These are phyloP conservation scores for Gonioctena quinquepunctata DNA, from an alignment of 1,140 invertebrate species.

Conservation along the genomic window DNA sequence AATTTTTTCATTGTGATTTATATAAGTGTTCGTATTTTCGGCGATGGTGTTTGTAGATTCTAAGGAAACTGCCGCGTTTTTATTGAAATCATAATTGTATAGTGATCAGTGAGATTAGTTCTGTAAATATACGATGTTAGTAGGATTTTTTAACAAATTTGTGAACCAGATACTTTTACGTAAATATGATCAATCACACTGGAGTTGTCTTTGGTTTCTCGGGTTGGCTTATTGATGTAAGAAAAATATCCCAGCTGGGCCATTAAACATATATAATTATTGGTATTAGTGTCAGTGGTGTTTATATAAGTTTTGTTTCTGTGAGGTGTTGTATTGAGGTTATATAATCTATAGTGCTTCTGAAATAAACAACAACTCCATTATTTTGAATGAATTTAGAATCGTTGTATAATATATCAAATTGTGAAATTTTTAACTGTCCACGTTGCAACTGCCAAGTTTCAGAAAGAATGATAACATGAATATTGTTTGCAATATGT, in stretches of 20 bases:
- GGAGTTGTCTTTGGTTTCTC: neutral
- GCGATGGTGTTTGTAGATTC: neutral
- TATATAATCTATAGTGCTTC: neutral
- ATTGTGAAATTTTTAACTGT: neutral
- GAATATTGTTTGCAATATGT: neutral
- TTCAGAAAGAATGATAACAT: constrained; percentile 7
- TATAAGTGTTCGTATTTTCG: neutral
- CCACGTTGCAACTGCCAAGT: neutral
- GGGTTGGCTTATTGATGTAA: constrained; percentile 1
- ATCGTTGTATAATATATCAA: constrained; percentile 17
- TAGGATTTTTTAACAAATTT: neutral
- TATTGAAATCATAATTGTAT: neutral
- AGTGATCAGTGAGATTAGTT: constrained; percentile 14
- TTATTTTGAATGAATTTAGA: constrained; percentile 12
- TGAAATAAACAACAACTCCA: constrained; percentile 10
- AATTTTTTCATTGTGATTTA: neutral
- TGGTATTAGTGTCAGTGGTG: neutral
- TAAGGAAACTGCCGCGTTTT: neutral
- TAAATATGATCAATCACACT: constrained; percentile 14
- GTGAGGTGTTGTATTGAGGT: neutral
- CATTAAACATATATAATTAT: neutral
- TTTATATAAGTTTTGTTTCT: constrained; percentile 4
- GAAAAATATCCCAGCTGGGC: neutral
- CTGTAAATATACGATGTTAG: neutral
- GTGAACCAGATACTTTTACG: neutral